Evolutionary conservation across 2,797 vertebrate genomes (phyloP), one percentile per base, ranked within the genome.

Genomic region (Odontamblyopus lacepedii): DNA sequence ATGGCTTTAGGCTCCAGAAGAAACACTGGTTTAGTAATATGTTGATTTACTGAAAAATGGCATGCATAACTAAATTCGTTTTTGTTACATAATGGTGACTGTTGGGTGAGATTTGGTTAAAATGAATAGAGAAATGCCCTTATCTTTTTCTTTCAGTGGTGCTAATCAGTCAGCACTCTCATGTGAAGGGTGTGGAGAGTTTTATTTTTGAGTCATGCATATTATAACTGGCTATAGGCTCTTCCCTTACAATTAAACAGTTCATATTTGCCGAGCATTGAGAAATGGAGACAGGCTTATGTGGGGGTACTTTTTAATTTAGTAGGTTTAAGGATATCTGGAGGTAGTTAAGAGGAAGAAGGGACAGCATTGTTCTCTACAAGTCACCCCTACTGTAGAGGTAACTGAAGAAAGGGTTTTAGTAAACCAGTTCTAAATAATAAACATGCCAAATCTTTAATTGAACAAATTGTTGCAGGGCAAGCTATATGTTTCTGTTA

Each of bases 161-260:
- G 6, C 38, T 15, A 41, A 63, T 62, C 26, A 72, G 8, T 62
- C 26, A 72, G 8, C 69, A 19, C n/a, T 32, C 4, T 2, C 35
- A n/a, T 60, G 38, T 69, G 44, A 74, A 62, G 63, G 62, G 50
- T 72, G 12, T 57, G 53, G 78, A 82, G 82, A 75, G 79, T 65
- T 30, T 32, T 80, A 79, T 86, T 76, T 83, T 66, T 82, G 78
- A 85, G 50, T 92, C 83, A 88, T 76, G n/a, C 44, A 64, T 60
- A 59, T 63, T 55, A 74, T 79, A 63, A 74, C 48, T 66, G 59
- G 18, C 16, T 55, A 5, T 29, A 67, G 29, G 55, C n/a, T 30
- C 41, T 18, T 19, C 6, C 18, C 26, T 4, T 19, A 13, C 18
- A 53, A 6, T 53, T 12, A 23, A 67, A 67, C 64, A 50, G 41